Evolutionary conservation across 2,888 invertebrate species (phyloP).

Genomic region (Drosophila nr. perissopoda): DNA sequence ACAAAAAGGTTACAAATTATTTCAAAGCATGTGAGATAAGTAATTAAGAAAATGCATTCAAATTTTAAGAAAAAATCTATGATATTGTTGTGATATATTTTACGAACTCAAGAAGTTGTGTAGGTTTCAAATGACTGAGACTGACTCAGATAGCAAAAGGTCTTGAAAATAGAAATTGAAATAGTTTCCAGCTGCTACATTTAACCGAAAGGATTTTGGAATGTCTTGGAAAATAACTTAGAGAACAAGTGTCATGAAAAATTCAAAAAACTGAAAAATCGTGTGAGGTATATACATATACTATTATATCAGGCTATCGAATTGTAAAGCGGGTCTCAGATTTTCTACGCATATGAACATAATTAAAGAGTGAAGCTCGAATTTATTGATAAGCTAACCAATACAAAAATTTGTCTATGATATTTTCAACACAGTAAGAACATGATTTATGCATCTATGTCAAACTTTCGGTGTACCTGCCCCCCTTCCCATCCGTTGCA

Average conservation of each 20-base stretch:
- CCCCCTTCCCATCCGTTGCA: neutral
- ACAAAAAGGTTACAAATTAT: constrained; percentile 30
- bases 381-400: neutral
- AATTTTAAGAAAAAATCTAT: neutral
- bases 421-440: neutral
- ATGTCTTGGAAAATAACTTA: neutral
- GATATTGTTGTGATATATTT: neutral
- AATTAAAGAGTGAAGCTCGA: neutral
- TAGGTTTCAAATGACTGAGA: neutral
- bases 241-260: too few species aligned
- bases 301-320: neutral
- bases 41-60: constrained; percentile 28
- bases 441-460: neutral
- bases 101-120: neutral
- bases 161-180: neutral
- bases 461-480: neutral
- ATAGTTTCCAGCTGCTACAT: neutral
- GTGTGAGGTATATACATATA: neutral
- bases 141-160: neutral
- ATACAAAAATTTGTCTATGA: neutral
- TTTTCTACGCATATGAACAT: neutral
- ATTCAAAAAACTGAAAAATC: neutral
- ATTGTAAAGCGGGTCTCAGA: neutral
- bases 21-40: constrained; percentile 17
- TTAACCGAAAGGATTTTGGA: neutral